Evolutionary conservation across 2,113 vertebrate species (phyloP), one percentile per base, ranked within the genome.

Genomic region (Scophthalmus maximus): DNA sequence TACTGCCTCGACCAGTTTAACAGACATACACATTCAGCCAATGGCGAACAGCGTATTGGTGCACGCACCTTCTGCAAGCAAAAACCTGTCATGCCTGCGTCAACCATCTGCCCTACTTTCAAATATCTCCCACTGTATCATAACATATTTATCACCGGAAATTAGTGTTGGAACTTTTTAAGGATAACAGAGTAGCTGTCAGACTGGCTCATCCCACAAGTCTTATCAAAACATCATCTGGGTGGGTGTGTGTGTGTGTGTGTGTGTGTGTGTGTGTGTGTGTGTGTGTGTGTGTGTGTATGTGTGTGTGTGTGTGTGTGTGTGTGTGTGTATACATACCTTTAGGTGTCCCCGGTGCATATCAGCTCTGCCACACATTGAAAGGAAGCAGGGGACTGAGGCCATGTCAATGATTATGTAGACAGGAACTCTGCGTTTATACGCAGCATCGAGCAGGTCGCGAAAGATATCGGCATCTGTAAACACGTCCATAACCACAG

Each of bases 381-480:
- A 94, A 23, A 99, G 94, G 88, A 99, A 99, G 74, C 95, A 90
- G 68, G 95, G 94, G 60, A 98, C 89, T 0, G 95, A 94, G 4
- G 92, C 92, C 32, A 92, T 92, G 2, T 99, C 97, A 27, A 98
- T 60, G 18, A 99, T 97, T 76, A 99, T 96, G 89, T 99, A 99
- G 36, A 98, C 94, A 0, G 96, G 95, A 59, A 98, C 94, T 76
- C 90, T 96, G 78, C 97, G 95, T 93, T 94, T 97, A 87, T 95
- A 98, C 63, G 93, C 88, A 0, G 95, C 96, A 0, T 99, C 98
- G 72, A 99, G 87, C 44, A 99, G 92, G 83, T 99, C 98, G 70
- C 96, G 97, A 87, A 98, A 98, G 88, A 99, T 99, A 88, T 99
- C 98, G 9, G 99, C 96, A 0, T 99, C 98, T 0, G 97, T 99